phyloP scores from a whole-genome alignment of 64 coral and sea anemone genomes.

The Hydrozoanthus tunicans region DNA sequence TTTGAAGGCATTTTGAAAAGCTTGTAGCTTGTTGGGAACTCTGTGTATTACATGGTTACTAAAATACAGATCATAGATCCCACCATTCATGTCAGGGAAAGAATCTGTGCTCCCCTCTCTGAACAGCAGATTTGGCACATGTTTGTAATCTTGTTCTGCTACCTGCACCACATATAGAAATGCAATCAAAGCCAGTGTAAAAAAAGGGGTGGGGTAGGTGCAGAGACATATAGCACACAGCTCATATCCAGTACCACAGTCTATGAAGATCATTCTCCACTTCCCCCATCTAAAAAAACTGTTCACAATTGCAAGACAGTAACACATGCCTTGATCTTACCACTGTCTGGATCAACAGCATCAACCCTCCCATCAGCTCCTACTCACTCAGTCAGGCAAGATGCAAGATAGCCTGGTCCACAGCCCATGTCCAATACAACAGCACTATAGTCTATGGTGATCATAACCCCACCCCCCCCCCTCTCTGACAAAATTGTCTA shows the following conservation, averaged over 20 bases:
- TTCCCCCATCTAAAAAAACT: too few species aligned
- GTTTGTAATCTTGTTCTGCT: constrained; percentile 28
- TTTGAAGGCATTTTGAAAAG: constrained; percentile 46
- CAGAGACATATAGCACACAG: background rate
- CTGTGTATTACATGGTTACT: constrained; percentile 47
- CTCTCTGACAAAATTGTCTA: too few species aligned
- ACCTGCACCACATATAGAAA: background rate
- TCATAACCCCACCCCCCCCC: too few species aligned
- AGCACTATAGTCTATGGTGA: background rate
- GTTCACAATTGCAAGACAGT: too few species aligned
- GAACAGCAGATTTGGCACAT: constrained; percentile 19
- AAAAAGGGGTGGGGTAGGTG: too few species aligned
- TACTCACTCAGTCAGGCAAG: background rate
- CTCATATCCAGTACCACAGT: background rate
- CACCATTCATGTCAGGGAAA: constrained; percentile 25
- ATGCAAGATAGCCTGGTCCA: constrained; percentile 9
- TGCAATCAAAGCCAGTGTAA: background rate
- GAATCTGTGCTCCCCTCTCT: constrained; percentile 5
- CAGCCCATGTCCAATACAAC: constrained; percentile 22
- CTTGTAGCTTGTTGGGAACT: constrained; percentile 34
- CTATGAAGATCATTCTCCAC: background rate
- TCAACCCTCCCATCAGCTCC: background rate
- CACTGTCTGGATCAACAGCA: background rate
- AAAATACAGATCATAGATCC: constrained; percentile 40
- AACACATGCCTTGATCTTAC: background rate